Conservation (phyloP, 2,113 vertebrate species). For the Larimichthys crocea region DNA sequence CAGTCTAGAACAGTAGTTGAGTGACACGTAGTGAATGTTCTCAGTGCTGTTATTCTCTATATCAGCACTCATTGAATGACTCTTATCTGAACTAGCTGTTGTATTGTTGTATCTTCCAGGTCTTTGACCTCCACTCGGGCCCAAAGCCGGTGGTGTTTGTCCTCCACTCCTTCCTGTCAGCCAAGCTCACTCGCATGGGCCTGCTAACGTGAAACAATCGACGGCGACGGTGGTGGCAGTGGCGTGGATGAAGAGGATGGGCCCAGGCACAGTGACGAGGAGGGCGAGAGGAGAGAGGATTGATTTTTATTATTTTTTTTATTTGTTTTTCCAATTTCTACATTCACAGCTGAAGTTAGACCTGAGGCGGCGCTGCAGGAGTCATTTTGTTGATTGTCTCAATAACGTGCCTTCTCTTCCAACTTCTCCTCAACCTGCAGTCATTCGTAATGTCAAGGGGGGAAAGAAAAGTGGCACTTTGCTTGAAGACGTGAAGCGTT, state of each 20-base stretch:
- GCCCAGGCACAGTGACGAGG: not conserved
- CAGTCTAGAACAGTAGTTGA: too few relatives aligned
- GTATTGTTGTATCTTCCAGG: constrained; percentile 73
- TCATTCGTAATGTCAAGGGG: constrained; percentile 19
- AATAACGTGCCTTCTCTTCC: constrained; percentile 64
- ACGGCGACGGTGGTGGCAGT: not conserved
- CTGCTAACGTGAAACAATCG: constrained; percentile 86
- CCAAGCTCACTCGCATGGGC: constrained; percentile 97
- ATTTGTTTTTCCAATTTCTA: not conserved
- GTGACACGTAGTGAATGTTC: too few relatives aligned
- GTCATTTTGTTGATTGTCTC: constrained; percentile 46
- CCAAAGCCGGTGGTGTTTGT: constrained; percentile 94
- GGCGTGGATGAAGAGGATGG: not conserved
- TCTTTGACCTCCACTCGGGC: constrained; percentile 93
- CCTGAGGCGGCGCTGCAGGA: constrained; percentile 18
- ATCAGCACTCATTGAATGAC: too few relatives aligned
- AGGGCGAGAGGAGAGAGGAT: not conserved
- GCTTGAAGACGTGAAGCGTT: not conserved
- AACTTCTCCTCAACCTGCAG: constrained; percentile 10
- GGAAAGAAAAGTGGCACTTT: not conserved
- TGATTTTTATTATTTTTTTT: not conserved
- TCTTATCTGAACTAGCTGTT: too few relatives aligned
- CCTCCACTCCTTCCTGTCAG: constrained; percentile 96
- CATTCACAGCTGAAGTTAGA: constrained; percentile 35
- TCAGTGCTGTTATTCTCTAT: too few relatives aligned